Percentiles rank a stretch among this genome's conserved stretches.
Conservation (phyloP, 30 jellyfish, hydroid and myxozoan species). For the Nemopilema nomurai region DNA sequence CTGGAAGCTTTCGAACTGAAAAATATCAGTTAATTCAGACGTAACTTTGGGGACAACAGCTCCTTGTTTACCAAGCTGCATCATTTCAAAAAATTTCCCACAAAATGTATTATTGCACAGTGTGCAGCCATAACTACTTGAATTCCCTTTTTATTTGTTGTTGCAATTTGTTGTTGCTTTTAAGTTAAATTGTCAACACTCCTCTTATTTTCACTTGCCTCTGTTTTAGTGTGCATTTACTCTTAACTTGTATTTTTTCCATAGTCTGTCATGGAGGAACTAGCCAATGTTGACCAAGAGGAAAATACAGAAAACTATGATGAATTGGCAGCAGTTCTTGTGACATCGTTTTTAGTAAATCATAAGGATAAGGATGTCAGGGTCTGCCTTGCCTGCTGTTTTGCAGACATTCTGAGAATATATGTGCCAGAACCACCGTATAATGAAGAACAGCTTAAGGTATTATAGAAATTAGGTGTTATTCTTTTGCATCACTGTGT, state of each 20-base stretch:
- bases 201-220: too few species aligned
- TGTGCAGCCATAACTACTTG: too few species aligned
- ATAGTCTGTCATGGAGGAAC: conserved; percentile 77
- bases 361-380: conserved; percentile 87
- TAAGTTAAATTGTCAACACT: too few species aligned
- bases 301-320: conserved; percentile 69
- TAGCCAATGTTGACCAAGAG: conserved; percentile 87
- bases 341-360: conserved; percentile 57
- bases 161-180: too few species aligned
- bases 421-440: conserved; percentile 97
- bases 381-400: conserved; percentile 87
- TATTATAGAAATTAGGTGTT: not conserved
- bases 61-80: too few species aligned
- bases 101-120: too few species aligned
- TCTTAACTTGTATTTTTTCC: not conserved
- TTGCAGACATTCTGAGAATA: conserved; percentile 85
- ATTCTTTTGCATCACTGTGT: not conserved
- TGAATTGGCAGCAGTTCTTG: conserved; percentile 86
- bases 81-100: too few species aligned
- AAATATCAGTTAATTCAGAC: too few species aligned
- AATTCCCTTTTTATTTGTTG: too few species aligned
- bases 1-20: too few species aligned
- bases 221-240: too few species aligned
- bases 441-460: conserved; percentile 90
- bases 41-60: too few species aligned